Evolutionary conservation across 1,140 invertebrate species (phyloP), one percentile per base, ranked within the genome.

Genomic region (Drosophila navojoa): DNA sequence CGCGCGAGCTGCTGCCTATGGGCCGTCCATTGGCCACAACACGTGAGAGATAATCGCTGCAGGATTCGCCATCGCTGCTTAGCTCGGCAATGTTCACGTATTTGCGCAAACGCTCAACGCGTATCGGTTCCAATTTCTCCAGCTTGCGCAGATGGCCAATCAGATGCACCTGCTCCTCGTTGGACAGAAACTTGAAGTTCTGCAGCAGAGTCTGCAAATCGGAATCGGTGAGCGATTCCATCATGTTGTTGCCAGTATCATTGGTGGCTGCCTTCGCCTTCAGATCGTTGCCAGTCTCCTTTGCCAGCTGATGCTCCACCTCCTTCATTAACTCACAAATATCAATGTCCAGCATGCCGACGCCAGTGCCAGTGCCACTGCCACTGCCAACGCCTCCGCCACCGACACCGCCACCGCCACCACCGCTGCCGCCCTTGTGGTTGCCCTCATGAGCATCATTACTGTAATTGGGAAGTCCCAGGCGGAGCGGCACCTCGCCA

Each of bases 131-230:
- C 11, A 93, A 94, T 0, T 94, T 93, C 90, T 97, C 96, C 35
- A 97, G 81, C 80, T 96, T 96, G 79, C 96, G 96, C 44, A 97
- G 81, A 80, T 96, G 96, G 4, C 94, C 94, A 5, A 97, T 96
- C 0, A 97, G 92, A 66, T 95, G 95, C 62, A 96, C 95, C 75
- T 97, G 96, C 82, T 97, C 96, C 55, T 96, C 95, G 3, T 94
- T 94, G 0, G 94, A 95, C 1, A 97, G 89, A 77, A 96, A 95
- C 89, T 95, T 95, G 74, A 97, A 97, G 86, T 96, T 97, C 81
- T 96, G 95, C 32, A 97, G 89, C 0, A 96, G 86, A 0, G 95
- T 94, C 75, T 96, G 95, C 16, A 97, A 86, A 76, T 97, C 96
- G 0, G 94, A 94, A 81, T 97, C 96, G 0, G 95, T 96, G 1